Base-by-base conservation (phyloP, 1,140 invertebrate genomes). In the Cecropterus lyciades region DNA sequence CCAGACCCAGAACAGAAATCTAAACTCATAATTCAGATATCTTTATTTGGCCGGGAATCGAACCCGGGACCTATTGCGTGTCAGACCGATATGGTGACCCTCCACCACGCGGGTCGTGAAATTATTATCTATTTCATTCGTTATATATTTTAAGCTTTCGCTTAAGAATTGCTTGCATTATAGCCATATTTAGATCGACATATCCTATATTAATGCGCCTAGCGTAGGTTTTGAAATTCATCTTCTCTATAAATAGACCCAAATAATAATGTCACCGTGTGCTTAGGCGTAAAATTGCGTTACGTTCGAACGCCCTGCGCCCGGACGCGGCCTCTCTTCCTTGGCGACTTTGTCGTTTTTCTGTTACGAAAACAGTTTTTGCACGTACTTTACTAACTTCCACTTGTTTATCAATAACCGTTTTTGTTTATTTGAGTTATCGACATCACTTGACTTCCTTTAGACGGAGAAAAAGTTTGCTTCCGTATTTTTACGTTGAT, bases 271-370 rank as follows among this genome's bases (percentile, higher is more conserved):
- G 76, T 74, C 67, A 67, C 67, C 56, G 66, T 67, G 70, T 53
- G 59, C 56, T 60, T 48, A 55, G 67, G 57, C 75, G 75, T 73
- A 70, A 78, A 82, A 81, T 82, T 79, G 64, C 68, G 55, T 56
- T 42, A 77, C 68, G 75, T 59, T 59, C 51, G 75, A 79, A 64
- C 69, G 76, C 72, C 27, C 16, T 27, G 43, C 65, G 53, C 67
- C 68, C 73, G 75, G 75, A 78, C 63, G 20, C 55, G 33, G 49
- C 64, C 66, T 67, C 48, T 63, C 65, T 77, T 76, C 73, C 73
- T 77, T 60, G 53, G 65, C 66, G 49, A 70, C 67, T 56, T 81
- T 77, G 53, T 67, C 69, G 49, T 48, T 51, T 70, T 77, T 77
- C 66, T 69, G 70, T 73, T 71, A 76, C 68, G 59, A 72, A 69